Evolutionary conservation across 2,888 invertebrate genomes (phyloP).

Genomic region (Apodemia zela): DNA sequence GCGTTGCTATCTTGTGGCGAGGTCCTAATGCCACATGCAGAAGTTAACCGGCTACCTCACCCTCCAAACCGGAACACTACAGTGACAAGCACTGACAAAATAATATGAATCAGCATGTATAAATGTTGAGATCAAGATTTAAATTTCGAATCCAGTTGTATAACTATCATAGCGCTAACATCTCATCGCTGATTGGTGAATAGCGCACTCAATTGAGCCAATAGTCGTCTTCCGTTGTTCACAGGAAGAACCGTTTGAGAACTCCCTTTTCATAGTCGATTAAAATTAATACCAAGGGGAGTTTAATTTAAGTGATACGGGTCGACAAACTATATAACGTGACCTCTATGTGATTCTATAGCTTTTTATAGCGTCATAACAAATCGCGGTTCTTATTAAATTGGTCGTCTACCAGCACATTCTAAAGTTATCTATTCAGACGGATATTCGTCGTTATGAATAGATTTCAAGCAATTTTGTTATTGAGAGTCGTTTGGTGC

Average conservation of each 20-base stretch:
- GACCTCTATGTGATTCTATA: conserved; percentile 42
- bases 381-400: conserved; percentile 33
- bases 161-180: conserved; percentile 33
- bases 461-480: conserved; percentile 54
- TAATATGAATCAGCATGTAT: not conserved
- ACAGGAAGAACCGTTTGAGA: conserved; percentile 71
- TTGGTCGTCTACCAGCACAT: conserved; percentile 59
- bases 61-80: too few relatives aligned
- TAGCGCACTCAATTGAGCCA: conserved; percentile 72
- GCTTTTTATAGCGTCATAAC: conserved; percentile 24
- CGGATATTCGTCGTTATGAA: conserved; percentile 66
- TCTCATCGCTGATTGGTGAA: conserved; percentile 71
- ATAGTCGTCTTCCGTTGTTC: conserved; percentile 74
- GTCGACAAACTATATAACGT: conserved; percentile 44
- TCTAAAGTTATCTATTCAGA: conserved; percentile 52
- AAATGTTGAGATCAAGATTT: conserved; percentile 20
- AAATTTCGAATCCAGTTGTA: conserved; percentile 30
- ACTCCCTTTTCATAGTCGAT: conserved; percentile 73
- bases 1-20: too few relatives aligned
- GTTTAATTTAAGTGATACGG: conserved; percentile 77
- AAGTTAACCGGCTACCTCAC: too few relatives aligned
- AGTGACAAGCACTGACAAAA: too few relatives aligned
- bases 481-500: conserved; percentile 53
- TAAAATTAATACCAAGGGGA: conserved; percentile 77
- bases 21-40: too few relatives aligned